Evolutionary conservation across 2,797 vertebrate species (phyloP).

Genomic region (Poeciliopsis presidionis): DNA sequence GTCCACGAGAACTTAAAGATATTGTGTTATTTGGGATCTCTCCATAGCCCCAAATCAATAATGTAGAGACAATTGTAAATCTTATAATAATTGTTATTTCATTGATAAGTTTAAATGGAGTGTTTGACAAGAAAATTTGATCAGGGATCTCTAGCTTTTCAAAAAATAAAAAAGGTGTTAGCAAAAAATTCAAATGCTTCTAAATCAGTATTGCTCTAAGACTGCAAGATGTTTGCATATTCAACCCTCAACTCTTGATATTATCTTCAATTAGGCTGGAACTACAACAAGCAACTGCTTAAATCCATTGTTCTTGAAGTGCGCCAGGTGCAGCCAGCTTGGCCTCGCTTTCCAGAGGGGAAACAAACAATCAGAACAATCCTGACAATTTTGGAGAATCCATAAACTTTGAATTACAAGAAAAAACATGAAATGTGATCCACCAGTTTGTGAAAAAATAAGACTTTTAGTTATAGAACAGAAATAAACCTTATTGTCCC

Average conservation of each 20-base stretch:
- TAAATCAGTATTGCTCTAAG: background rate
- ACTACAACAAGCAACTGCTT: too few relatives aligned
- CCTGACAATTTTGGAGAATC: background rate
- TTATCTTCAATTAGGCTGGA: background rate
- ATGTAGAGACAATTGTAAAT: background rate
- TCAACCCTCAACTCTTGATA: background rate
- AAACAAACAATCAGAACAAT: background rate
- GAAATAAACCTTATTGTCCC: too few relatives aligned
- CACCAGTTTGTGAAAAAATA: background rate
- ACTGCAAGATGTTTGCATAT: background rate
- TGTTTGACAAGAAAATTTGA: background rate
- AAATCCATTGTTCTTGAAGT: background rate
- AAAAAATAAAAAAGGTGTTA: background rate
- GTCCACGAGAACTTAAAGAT: background rate
- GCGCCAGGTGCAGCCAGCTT: background rate
- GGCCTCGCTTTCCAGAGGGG: background rate
- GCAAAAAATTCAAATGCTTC: background rate
- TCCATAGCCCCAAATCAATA: background rate
- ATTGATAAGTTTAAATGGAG: background rate
- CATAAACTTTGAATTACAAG: background rate
- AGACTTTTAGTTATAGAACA: background rate
- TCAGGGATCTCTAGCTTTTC: background rate
- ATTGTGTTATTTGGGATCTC: constrained; percentile 22
- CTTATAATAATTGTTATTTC: background rate
- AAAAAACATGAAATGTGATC: background rate